Evolutionary conservation across 2,113 vertebrate species (phyloP).

Genomic region (Sapayoa aenigma): DNA sequence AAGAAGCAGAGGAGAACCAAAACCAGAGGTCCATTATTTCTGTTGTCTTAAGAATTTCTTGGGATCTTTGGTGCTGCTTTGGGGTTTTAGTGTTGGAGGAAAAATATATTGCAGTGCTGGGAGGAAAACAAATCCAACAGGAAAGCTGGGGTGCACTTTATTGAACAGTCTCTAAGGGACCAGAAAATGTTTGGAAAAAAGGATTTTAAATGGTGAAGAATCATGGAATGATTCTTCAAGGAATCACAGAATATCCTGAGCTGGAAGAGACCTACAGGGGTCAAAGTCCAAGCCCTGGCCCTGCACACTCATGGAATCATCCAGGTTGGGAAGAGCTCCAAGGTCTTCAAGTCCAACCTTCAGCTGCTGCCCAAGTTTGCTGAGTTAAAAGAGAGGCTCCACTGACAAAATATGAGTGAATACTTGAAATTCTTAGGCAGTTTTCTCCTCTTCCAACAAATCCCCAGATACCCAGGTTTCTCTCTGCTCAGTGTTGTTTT

Average conservation of each 20-base stretch:
- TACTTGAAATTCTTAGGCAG: not conserved
- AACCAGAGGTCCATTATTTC: rapidly evolving
- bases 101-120: not conserved
- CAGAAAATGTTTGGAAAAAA: not conserved
- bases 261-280: not conserved
- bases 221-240: too few relatives aligned
- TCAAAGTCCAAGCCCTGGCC: not conserved
- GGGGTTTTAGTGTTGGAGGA: too few relatives aligned
- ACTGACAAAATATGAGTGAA: rapidly evolving
- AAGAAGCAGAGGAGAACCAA: not conserved
- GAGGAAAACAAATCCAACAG: not conserved
- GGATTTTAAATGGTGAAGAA: not conserved
- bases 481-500: not conserved
- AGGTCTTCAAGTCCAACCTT: not conserved
- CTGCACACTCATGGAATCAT: not conserved
- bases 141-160: not conserved
- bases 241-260: not conserved
- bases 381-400: not conserved
- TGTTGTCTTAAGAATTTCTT: not conserved
- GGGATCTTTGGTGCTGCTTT: not conserved
- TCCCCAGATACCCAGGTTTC: not conserved
- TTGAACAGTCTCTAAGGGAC: not conserved
- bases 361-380: not conserved
- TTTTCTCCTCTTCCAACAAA: not conserved
- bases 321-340: not conserved